Percentiles rank a stretch among this genome's conserved stretches.
Conservation (phyloP, 2,113 vertebrate genomes). For the Planiliza haematocheilus region DNA sequence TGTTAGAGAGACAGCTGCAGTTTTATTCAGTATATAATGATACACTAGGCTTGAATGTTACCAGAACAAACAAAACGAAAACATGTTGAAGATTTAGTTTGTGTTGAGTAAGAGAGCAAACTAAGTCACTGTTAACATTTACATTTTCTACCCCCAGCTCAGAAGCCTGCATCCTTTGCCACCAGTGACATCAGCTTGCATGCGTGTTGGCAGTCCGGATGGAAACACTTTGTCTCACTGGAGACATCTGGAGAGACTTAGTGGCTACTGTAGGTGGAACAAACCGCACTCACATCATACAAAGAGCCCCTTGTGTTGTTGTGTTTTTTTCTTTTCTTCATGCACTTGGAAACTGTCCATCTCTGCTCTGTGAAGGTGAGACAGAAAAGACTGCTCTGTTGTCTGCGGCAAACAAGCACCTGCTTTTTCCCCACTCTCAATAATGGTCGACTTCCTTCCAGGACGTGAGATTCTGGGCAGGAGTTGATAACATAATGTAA, state of each 20-base stretch:
- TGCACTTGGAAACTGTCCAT: neutral
- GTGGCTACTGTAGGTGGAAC: constrained; percentile 63
- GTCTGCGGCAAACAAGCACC: neutral
- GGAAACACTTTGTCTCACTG: constrained; percentile 59
- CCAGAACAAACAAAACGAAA: too few species aligned
- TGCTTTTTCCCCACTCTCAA: neutral
- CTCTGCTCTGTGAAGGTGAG: constrained; percentile 31
- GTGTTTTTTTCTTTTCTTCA: neutral
- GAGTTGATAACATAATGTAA: constrained; percentile 2
- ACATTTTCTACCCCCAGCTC: constrained; percentile 24
- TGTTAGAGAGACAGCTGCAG: too few species aligned
- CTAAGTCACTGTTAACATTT: neutral
- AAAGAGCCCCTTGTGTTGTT: constrained; percentile 68
- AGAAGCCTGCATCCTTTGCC: constrained; percentile 21
- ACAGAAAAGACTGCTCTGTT: neutral
- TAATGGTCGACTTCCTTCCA: neutral
- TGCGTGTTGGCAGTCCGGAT: constrained; percentile 42
- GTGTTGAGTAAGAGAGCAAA: too few species aligned
- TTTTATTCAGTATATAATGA: too few species aligned
- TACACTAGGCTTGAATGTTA: too few species aligned
- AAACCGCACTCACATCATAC: constrained; percentile 42
- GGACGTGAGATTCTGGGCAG: neutral
- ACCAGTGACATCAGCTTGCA: constrained; percentile 35
- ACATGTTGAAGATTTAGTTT: too few species aligned
- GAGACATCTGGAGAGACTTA: constrained; percentile 65